These are phyloP conservation scores for Lithobius niger DNA, from an alignment of 1,140 invertebrate species.

Conservation along the genomic window DNA sequence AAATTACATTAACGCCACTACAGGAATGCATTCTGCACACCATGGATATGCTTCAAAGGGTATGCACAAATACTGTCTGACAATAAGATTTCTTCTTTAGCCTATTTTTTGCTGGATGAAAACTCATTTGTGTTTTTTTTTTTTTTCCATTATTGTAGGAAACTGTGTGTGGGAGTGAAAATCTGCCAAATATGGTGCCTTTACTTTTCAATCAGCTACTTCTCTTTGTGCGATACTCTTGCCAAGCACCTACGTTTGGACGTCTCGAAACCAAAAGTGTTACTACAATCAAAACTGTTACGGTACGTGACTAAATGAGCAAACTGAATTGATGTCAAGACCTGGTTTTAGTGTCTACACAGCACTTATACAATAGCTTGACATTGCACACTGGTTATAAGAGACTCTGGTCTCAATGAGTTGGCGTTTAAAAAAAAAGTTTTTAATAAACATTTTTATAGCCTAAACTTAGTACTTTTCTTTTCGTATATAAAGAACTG, in stretches of 20 bases:
- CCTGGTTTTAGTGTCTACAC: no score
- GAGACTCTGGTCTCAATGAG: no score
- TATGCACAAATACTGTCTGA: constrained; percentile 21
- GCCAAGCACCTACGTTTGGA: constrained; percentile 48
- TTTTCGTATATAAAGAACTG: no score
- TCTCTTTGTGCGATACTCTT: constrained; percentile 55
- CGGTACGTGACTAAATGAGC: constrained; percentile 30
- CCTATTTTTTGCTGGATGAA: constrained; percentile 11
- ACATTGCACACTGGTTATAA: no score
- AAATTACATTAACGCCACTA: constrained; percentile 59
- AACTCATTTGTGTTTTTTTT: not conserved
- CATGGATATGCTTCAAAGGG: constrained; percentile 63
- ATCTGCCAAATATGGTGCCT: constrained; percentile 53
- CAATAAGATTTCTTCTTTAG: constrained; percentile 11
- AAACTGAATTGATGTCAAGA: no score
- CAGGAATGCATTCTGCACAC: constrained; percentile 68
- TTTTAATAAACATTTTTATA: no score
- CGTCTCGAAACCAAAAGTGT: constrained; percentile 40
- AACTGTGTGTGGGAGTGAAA: constrained; percentile 47
- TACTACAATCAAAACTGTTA: constrained; percentile 33
- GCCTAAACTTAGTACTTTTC: no score
- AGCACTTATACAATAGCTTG: no score
- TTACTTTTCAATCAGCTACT: constrained; percentile 66
- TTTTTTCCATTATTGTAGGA: constrained; percentile 38
- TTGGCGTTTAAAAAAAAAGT: no score